These are phyloP conservation scores for Lepilemur ruficaudatus DNA, from an alignment of 2,797 vertebrate species.

Conservation along the genomic window DNA sequence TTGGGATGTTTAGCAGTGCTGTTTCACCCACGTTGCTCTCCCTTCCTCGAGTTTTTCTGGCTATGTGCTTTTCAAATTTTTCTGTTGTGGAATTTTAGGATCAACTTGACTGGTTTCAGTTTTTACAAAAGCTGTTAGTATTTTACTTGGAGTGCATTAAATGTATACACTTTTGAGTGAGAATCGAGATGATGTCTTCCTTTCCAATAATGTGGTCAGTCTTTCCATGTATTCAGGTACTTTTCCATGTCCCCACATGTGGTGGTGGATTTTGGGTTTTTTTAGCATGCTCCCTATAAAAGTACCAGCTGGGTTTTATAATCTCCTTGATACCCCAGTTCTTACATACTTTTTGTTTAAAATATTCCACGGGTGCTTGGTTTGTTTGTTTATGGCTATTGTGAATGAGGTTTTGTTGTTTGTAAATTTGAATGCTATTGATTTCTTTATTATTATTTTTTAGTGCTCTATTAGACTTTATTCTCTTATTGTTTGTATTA, in stretches of 20 bases:
- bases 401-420: neutral
- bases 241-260: neutral
- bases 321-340: neutral
- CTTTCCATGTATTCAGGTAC: neutral
- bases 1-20: neutral
- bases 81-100: neutral
- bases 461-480: neutral
- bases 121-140: neutral
- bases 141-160: neutral
- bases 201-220: neutral
- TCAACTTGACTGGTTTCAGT: neutral
- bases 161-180: neutral
- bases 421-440: neutral
- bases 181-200: neutral
- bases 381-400: neutral
- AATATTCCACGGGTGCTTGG: neutral
- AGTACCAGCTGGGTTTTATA: neutral
- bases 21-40: neutral
- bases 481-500: too few relatives aligned
- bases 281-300: neutral
- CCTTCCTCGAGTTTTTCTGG: neutral
- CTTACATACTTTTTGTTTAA: neutral
- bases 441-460: neutral
- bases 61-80: neutral
- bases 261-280: too few relatives aligned